phyloP scores from a whole-genome alignment of 2,113 vertebrate genomes.

The Probosciger aterrimus region DNA sequence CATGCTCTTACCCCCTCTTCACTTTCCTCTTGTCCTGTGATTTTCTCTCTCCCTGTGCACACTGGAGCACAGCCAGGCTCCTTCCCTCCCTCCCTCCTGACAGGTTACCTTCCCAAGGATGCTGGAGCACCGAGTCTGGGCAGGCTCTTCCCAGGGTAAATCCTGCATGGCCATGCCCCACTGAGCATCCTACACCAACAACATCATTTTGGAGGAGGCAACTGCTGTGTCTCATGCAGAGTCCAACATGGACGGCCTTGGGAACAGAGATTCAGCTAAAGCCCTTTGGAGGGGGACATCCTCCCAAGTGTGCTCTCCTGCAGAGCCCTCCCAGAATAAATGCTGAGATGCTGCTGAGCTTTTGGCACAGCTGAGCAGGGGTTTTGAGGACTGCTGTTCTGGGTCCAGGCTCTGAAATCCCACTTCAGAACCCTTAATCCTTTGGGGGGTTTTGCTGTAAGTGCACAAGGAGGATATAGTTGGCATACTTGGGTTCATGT shows the following conservation, averaged over 20 bases:
- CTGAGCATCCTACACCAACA: neutral
- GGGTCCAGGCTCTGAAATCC: neutral
- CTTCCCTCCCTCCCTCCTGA: neutral
- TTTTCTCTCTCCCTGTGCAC: rapidly evolving
- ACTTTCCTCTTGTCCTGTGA: neutral
- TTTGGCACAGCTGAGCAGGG: neutral
- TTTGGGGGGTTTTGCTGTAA: neutral
- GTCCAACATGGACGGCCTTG: neutral
- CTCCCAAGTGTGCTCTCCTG: rapidly evolving
- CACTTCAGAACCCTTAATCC: neutral
- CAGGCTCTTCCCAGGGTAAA: neutral
- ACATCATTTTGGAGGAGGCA: rapidly evolving
- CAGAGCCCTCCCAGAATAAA: neutral
- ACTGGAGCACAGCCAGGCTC: neutral
- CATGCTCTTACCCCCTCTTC: neutral
- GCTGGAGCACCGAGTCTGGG: rapidly evolving
- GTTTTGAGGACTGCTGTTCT: neutral
- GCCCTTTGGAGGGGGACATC: neutral
- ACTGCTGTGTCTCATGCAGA: neutral
- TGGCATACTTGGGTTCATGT: neutral
- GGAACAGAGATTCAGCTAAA: neutral
- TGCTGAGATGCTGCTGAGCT: neutral
- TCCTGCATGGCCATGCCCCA: rapidly evolving
- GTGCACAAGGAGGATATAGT: neutral
- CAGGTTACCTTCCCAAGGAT: neutral